Evolutionary conservation across 1,140 invertebrate genomes (phyloP).

Genomic region (Heliconius hermathena): DNA sequence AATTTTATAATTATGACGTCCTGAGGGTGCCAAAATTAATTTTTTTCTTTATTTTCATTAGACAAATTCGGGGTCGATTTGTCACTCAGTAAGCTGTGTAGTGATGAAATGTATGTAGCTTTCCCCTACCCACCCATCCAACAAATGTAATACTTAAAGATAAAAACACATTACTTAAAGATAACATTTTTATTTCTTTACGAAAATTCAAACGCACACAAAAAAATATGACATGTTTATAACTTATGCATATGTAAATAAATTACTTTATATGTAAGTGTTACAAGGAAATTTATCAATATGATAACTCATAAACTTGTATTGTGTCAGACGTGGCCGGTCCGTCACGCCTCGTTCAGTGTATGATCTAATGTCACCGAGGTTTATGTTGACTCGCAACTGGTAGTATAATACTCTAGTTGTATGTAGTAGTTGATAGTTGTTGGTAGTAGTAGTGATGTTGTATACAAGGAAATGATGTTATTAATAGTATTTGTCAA

Average conservation of each 20-base stretch:
- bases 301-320: constrained; percentile 9
- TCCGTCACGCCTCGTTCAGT: neutral
- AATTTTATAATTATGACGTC: too few relatives aligned
- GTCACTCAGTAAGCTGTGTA: too few relatives aligned
- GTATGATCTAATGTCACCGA: constrained; percentile 7
- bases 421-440: neutral
- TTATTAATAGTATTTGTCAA: neutral
- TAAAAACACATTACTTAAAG: too few relatives aligned
- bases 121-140: too few relatives aligned
- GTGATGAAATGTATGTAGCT: too few relatives aligned
- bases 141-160: too few relatives aligned
- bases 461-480: neutral
- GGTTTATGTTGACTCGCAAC: too few relatives aligned
- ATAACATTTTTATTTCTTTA: neutral
- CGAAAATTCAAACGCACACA: neutral
- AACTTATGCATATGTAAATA: neutral
- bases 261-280: constrained; percentile 8
- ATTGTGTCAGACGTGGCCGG: constrained; percentile 5
- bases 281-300: constrained; percentile 14
- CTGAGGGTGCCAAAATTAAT: too few relatives aligned
- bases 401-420: too few relatives aligned
- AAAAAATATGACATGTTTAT: neutral
- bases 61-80: too few relatives aligned
- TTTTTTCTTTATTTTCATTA: too few relatives aligned
- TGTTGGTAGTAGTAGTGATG: too few relatives aligned